Base-by-base conservation (phyloP, 2,113 vertebrate genomes). In the Rhinoderma darwinii region DNA sequence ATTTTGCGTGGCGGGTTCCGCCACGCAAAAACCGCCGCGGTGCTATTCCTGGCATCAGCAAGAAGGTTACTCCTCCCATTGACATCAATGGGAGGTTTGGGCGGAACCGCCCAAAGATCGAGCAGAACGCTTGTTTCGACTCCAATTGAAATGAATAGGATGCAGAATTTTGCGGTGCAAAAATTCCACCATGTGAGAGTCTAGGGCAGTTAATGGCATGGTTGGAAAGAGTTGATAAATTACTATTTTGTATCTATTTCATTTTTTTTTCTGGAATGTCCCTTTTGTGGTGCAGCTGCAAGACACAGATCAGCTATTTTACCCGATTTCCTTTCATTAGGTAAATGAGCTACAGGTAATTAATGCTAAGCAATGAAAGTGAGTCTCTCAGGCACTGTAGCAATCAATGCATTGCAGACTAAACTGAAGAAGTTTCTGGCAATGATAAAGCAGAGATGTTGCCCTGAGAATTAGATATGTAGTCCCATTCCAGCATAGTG, bases 391-490 rank as follows among this genome's bases (percentile, higher is more conserved):
- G 63, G 50, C 51, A 27, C 22, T 44, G n/a, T 22, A 72, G 59
- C 25, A 50, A 54, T 54, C 56, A 44, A 82, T 81, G 68, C 66
- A 87, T 82, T 87, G 66, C 78, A 87, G 78, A 43, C 41, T 87
- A 73, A 54, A 59, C 50, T 59, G 51, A 72, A 75, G 37, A 68
- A 39, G 66, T 70, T 51, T 51, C 66, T 82, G 78, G 77, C 85
- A 87, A 81, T 87, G 78, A 74, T 82, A 70, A 74, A 79, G 78
- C 35, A 81, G 85, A 47, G 73, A 43, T 87, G 66, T 59, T 87
- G 78, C 51, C 51, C 56, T 61, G 78, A 82, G 77, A 87, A 72
- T 39, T 74, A 32, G 66, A 82, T 82, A 27, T 73, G 77, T 86
- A 44, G 22, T 39, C 72, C 84, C 32, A 54, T 80, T 80, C 61